phyloP scores from a whole-genome alignment of 2,888 invertebrate species.

The Lamproptera curius region DNA sequence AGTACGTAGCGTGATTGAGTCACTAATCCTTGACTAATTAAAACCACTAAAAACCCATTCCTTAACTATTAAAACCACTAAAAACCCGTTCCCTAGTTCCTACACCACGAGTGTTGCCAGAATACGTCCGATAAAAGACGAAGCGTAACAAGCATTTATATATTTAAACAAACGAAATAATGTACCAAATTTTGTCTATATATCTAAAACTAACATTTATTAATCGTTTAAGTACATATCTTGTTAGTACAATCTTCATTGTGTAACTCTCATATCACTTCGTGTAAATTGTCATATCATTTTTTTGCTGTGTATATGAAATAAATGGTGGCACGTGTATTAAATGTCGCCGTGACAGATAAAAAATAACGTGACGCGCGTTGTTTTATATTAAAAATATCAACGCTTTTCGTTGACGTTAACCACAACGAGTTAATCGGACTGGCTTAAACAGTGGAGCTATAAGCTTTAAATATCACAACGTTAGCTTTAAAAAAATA shows the following conservation, averaged over 20 bases:
- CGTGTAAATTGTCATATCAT: slow-evolving; percentile 76
- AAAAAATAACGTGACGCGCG: slow-evolving; percentile 40
- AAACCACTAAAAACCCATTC: too few species aligned
- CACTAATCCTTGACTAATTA: slow-evolving; percentile 42
- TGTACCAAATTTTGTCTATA: slow-evolving; percentile 65
- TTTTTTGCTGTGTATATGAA: slow-evolving; percentile 60
- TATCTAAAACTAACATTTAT: slow-evolving; percentile 37
- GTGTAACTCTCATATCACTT: slow-evolving; percentile 67
- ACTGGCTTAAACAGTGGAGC: slow-evolving; percentile 35
- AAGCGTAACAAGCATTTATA: slow-evolving; percentile 68
- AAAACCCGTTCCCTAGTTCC: too few species aligned
- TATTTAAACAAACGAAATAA: slow-evolving; percentile 38
- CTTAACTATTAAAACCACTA: too few species aligned
- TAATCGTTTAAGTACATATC: slow-evolving; percentile 74
- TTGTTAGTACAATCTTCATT: slow-evolving; percentile 73
- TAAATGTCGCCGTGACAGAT: slow-evolving; percentile 46
- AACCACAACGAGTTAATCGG: slow-evolving; percentile 24
- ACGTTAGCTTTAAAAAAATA: slow-evolving; percentile 39
- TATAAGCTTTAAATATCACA: slow-evolving; percentile 56
- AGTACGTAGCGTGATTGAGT: slow-evolving; percentile 76
- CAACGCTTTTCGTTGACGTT: too few species aligned
- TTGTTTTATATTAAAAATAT: too few species aligned
- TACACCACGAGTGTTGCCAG: slow-evolving; percentile 56
- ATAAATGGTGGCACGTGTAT: slow-evolving; percentile 51
- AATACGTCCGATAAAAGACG: slow-evolving; percentile 70